These are phyloP conservation scores for Lamellibrachia satsuma DNA, from an alignment of 2,888 invertebrate genomes.

Conservation along the genomic window DNA sequence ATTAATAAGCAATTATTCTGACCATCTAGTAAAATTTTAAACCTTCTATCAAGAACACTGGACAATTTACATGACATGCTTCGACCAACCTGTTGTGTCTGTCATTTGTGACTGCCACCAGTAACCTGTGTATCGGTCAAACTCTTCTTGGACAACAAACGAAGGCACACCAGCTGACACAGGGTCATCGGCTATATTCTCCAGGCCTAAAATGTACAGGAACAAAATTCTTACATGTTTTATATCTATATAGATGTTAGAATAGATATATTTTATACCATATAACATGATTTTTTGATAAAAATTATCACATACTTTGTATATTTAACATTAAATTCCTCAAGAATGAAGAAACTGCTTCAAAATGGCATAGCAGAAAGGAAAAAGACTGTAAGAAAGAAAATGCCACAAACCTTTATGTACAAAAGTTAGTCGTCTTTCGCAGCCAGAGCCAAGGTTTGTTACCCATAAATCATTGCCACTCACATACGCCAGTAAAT, in stretches of 20 bases:
- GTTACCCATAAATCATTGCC: conserved; percentile 92
- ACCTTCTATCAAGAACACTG: no score
- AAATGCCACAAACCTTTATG: conserved; percentile 69
- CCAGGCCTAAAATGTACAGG: not conserved
- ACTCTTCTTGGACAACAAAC: conserved; percentile 98
- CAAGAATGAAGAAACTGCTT: no score
- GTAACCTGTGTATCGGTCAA: conserved; percentile 93
- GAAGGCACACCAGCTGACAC: conserved; percentile 88
- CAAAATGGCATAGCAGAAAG: no score
- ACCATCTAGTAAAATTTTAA: no score
- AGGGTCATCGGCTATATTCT: conserved; percentile 46
- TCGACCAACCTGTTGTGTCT: not conserved
- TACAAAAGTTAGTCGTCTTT: conserved; percentile 59
- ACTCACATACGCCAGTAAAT: conserved; percentile 88
- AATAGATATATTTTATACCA: not conserved
- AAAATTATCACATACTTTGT: not conserved
- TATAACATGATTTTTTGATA: not conserved
- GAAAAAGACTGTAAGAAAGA: not conserved
- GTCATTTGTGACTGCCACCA: conserved; percentile 86
- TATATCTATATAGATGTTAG: no score
- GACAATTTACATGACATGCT: not conserved
- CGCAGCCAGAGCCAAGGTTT: conserved; percentile 69
- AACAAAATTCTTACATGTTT: no score
- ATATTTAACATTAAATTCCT: no score
- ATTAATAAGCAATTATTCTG: no score